Evolutionary conservation across 2,113 vertebrate genomes (phyloP).

Genomic region (Oreochromis tanganicae): DNA sequence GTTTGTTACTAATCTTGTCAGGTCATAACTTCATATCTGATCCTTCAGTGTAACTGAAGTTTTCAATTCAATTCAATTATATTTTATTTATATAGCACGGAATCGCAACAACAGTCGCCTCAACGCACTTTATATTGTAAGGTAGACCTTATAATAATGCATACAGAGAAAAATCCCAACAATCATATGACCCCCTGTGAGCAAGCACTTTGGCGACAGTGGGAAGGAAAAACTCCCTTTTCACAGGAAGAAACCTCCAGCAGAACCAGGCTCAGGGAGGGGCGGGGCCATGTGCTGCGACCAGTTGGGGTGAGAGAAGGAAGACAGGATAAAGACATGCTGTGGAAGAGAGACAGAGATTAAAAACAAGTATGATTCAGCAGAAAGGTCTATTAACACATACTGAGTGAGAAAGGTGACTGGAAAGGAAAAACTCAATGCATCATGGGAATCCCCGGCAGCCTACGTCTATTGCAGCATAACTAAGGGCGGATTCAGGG

Average conservation of each 20-base stretch:
- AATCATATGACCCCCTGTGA: neutral
- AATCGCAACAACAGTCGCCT: neutral
- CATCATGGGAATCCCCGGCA: too few relatives aligned
- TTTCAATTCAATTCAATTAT: neutral
- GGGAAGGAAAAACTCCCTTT: neutral
- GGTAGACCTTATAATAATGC: accelerated
- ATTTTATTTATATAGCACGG: accelerated
- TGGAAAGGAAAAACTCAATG: too few relatives aligned
- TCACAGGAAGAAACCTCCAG: accelerated
- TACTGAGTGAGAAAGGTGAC: too few relatives aligned
- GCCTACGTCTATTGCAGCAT: too few relatives aligned
- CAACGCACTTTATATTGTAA: accelerated
- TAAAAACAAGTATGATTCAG: too few relatives aligned
- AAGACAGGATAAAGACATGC: too few relatives aligned
- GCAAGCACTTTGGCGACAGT: neutral
- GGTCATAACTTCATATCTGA: neutral
- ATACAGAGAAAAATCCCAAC: neutral
- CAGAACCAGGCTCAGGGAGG: neutral
- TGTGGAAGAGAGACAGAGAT: too few relatives aligned
- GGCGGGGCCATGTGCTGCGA: neutral
- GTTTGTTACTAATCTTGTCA: neutral
- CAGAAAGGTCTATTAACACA: too few relatives aligned
- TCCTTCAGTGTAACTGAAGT: neutral
- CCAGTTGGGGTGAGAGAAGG: too few relatives aligned
- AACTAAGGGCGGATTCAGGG: too few relatives aligned